These are phyloP conservation scores for Aricia artaxerxes DNA, from an alignment of 2,888 invertebrate genomes.

Conservation along the genomic window DNA sequence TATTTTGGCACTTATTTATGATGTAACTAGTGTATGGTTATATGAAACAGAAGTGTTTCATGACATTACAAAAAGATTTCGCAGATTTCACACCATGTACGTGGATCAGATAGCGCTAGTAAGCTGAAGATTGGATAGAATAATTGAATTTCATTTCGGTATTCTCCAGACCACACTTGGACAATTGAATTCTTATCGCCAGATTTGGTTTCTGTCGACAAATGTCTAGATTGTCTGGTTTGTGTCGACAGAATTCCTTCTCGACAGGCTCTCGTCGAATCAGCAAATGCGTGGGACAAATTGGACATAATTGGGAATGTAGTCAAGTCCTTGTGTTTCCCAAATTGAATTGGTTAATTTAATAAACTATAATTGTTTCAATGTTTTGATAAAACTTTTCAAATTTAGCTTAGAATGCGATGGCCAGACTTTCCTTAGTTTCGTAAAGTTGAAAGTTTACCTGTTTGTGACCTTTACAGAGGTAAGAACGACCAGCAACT, in stretches of 20 bases:
- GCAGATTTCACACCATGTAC: neutral
- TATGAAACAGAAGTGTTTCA: too few relatives aligned
- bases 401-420: too few relatives aligned
- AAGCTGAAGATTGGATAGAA: neutral
- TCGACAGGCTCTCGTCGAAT: neutral
- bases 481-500: too few relatives aligned
- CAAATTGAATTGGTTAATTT: neutral
- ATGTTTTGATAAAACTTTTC: too few relatives aligned
- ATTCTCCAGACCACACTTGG: slow-evolving; percentile 1
- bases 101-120: too few relatives aligned
- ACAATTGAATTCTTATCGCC: slow-evolving; percentile 4
- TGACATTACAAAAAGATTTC: neutral
- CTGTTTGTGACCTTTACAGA: too few relatives aligned
- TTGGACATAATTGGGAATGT: neutral
- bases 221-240: slow-evolving; percentile 9
- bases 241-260: neutral
- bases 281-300: neutral
- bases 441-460: too few relatives aligned
- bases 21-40: too few relatives aligned
- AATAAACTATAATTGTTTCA: too few relatives aligned
- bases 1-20: too few relatives aligned
- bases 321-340: neutral
- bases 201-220: neutral
- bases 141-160: neutral
- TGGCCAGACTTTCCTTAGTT: too few relatives aligned